Percentiles rank a stretch among this genome's conserved stretches.
Evolutionary conservation across 2,113 vertebrate genomes (phyloP).

Genomic region (Entelurus aequoreus): DNA sequence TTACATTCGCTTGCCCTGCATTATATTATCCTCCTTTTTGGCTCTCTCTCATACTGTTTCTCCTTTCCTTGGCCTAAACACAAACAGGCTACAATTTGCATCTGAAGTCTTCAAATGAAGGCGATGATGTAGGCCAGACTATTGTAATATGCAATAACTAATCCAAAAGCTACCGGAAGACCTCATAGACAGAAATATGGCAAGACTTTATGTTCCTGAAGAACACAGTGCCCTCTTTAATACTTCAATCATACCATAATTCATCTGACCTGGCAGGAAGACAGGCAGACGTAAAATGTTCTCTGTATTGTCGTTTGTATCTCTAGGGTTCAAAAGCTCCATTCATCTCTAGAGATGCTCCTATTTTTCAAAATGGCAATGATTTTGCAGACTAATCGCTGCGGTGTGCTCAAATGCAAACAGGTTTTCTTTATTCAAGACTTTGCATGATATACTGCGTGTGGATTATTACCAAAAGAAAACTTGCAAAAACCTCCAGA

Average conservation of each 20-base stretch:
- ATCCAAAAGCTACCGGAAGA: background rate
- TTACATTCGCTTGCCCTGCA: conserved; percentile 1
- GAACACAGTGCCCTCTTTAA: background rate
- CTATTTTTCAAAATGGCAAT: background rate
- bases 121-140: background rate
- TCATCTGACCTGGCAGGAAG: too few species aligned
- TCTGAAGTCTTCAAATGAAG: conserved; percentile 24
- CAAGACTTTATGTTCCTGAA: background rate
- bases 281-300: background rate
- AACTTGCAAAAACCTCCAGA: background rate
- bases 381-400: too few species aligned
- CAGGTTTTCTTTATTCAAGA: too few species aligned
- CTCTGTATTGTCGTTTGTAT: background rate
- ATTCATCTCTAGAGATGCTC: background rate
- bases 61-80: conserved; percentile 3
- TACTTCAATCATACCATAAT: background rate
- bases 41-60: conserved; percentile 11
- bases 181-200: background rate
- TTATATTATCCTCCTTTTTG: conserved; percentile 16
- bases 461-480: background rate
- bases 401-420: too few species aligned
- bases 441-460: too few species aligned
- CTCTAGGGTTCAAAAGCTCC: background rate
- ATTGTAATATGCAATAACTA: background rate
- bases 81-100: conserved; percentile 21